A percentile compares a stretch with the other conserved stretches of the same genome.
Conservation (phyloP, 2,888 invertebrate species). For the Eumacrocentrus americanus region DNA sequence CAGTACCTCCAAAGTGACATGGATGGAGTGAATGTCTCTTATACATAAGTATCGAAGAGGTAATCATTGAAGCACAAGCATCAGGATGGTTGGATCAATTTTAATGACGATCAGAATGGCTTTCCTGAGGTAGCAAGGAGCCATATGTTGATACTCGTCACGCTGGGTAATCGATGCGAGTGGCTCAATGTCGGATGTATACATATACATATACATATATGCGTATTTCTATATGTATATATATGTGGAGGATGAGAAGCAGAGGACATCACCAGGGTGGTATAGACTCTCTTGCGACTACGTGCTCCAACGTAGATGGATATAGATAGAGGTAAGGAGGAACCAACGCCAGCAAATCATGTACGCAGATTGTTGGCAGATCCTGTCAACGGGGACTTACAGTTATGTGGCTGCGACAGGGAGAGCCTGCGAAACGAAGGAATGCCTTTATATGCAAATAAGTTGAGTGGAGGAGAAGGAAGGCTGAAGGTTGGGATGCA, state of each 20-base stretch:
- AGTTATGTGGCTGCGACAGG: conserved; percentile 57
- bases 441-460: conserved; percentile 63
- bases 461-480: conserved; percentile 38
- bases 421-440: conserved; percentile 51
- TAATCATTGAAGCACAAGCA: not conserved
- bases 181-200: conserved; percentile 16
- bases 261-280: conserved; percentile 28
- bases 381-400: conserved; percentile 60
- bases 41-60: not conserved
- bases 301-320: conserved; percentile 29
- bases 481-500: conserved; percentile 42
- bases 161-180: conserved; percentile 23
- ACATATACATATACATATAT: not conserved
- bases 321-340: conserved; percentile 37
- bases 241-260: conserved; percentile 17
- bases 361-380: conserved; percentile 60
- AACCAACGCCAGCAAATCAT: conserved; percentile 54
- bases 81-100: conserved; percentile 10
- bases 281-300: conserved; percentile 8
- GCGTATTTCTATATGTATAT: conserved; percentile 1
- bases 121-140: conserved; percentile 12
- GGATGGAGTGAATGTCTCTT: not conserved
- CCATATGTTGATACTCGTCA: conserved; percentile 9
- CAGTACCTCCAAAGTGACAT: not conserved
- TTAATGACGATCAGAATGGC: conserved; percentile 21